Evolutionary conservation across 2,113 vertebrate genomes (phyloP), one percentile per base, ranked within the genome.

Genomic region (Pseudorasbora parva): DNA sequence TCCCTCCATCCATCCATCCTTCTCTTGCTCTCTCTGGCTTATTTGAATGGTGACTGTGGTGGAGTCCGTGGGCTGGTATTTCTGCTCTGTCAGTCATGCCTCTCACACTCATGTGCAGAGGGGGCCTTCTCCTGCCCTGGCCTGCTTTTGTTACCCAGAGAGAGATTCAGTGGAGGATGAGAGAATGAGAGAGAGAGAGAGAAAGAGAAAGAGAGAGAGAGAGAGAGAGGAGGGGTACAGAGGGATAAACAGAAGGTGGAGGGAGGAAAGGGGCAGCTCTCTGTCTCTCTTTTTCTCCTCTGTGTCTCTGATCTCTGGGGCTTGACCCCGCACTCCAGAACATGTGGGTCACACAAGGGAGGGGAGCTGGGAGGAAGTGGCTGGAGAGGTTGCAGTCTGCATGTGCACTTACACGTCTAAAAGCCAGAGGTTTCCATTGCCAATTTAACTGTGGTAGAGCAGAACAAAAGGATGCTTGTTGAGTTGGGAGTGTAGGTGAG

Each of bases 1-100:
- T 90, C 92, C 87, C 91, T 92, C 90, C 91, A 90, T 92, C 88
- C 90, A 89, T 82, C 74, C 66, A 54, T 71, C n/a, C 56, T 60
- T 41, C 33, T 47, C 90, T 91, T 69, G 33, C 85, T 88, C 91
- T 91, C 92, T 90, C 85, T 88, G 89, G 88, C 71, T 74, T 56
- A 97, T 98, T 98, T 98, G 93, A 96, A 97, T 97, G 96, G 96
- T 93, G 92, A 88, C 92, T 94, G 92, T 90, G 62, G 54, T 49
- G 25, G 91, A 91, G 79, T 89, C 90, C 93, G 93, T 95, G 94
- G 95, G 95, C 95, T 96, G 94, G 95, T 95, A 96, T 98, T 99
- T 98, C 96, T 97, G 97, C 97, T 97, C 97, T 96, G 96, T 94
- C 97, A 95, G 94, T 94, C 96, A 94, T 94, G 95, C 95, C 94